These are phyloP conservation scores for Anser brachyrhynchus DNA, from an alignment of 2,113 vertebrate species.

Conservation along the genomic window DNA sequence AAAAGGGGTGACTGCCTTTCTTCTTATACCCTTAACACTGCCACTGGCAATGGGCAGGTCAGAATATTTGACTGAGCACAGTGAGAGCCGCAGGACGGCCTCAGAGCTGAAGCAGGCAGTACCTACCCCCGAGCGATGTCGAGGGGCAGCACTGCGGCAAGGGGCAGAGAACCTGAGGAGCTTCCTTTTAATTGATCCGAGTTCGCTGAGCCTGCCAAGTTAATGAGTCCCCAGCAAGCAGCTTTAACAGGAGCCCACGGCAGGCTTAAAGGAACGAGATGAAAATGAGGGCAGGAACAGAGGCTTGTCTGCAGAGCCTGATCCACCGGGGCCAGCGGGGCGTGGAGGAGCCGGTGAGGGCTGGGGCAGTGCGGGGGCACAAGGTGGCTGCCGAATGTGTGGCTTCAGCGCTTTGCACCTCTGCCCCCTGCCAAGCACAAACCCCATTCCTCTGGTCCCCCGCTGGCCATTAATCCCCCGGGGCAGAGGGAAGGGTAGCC, in stretches of 20 bases:
- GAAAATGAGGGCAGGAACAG: conserved; percentile 54
- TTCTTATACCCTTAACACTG: neutral
- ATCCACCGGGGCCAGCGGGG: neutral
- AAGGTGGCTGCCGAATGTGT: neutral
- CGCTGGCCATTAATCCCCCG: neutral
- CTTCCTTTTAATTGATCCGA: conserved; percentile 53
- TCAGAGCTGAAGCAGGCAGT: neutral
- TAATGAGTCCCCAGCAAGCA: conserved; percentile 58
- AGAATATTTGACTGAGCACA: neutral
- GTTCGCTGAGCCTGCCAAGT: conserved; percentile 57
- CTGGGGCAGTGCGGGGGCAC: neutral
- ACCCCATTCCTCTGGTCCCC: neutral
- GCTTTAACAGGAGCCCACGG: conserved; percentile 15
- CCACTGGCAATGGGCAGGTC: neutral
- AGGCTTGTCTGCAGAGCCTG: neutral
- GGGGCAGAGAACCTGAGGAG: conserved; percentile 26
- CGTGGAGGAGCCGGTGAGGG: neutral
- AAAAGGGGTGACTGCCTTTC: neutral
- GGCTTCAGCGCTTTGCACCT: neutral
- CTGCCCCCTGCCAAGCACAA: conserved; percentile 5
- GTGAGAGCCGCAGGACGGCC: neutral
- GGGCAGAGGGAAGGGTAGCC: neutral
- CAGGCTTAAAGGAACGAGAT: conserved; percentile 28
- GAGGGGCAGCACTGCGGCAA: neutral
- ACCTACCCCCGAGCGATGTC: neutral